These are phyloP conservation scores for Nixonia krombeini DNA, from an alignment of 1,140 invertebrate species.

Conservation along the genomic window DNA sequence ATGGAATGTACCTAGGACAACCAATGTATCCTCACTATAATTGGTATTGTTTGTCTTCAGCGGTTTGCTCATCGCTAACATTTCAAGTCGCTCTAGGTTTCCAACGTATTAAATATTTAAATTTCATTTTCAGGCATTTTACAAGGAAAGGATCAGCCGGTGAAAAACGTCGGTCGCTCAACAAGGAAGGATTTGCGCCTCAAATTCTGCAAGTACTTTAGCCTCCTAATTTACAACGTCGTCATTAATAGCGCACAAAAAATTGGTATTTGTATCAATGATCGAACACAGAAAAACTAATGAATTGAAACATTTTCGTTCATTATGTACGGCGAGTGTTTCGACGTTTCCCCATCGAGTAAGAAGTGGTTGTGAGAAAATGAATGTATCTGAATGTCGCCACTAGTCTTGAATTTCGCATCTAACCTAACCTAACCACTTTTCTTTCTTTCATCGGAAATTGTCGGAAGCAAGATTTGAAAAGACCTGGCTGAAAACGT, in stretches of 20 bases:
- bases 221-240: neutral
- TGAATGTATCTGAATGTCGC: too few species aligned
- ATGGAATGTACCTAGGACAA: slow-evolving; percentile 41
- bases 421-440: too few species aligned
- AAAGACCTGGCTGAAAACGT: too few species aligned
- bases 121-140: slow-evolving; percentile 43
- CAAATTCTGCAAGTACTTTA: neutral
- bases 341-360: too few species aligned
- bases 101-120: slow-evolving; percentile 43
- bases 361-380: too few species aligned
- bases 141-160: neutral
- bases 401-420: too few species aligned
- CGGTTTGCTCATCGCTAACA: slow-evolving; percentile 46
- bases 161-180: neutral
- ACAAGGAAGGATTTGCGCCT: neutral
- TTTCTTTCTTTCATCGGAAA: too few species aligned
- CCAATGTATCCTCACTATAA: slow-evolving; percentile 43
- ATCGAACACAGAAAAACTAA: too few species aligned
- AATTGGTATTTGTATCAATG: too few species aligned
- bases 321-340: too few species aligned
- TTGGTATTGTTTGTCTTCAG: slow-evolving; percentile 44
- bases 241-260: neutral
- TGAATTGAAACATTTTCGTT: too few species aligned
- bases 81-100: slow-evolving; percentile 38
- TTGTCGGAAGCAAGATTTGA: too few species aligned